These are phyloP conservation scores for Drosophila setosimentum DNA, from an alignment of 2,888 invertebrate species.

Conservation along the genomic window DNA sequence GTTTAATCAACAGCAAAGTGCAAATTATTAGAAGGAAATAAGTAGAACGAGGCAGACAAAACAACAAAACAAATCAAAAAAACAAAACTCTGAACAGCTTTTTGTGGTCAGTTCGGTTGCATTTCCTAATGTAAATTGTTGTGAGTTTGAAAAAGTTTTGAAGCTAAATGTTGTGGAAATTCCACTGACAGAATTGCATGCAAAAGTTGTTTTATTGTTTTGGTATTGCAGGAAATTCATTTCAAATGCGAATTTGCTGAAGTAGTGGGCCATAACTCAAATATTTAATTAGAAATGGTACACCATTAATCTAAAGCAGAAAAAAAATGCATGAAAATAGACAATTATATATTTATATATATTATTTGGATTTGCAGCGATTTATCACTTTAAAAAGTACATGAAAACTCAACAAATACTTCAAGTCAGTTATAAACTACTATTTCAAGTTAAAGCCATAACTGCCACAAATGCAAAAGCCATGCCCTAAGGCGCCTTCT, in stretches of 20 bases:
- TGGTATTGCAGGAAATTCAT: slow-evolving; percentile 12
- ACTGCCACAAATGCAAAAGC: slow-evolving; percentile 15
- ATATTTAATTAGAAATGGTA: slow-evolving; percentile 1
- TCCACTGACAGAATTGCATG: slow-evolving; percentile 6
- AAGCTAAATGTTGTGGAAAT: slow-evolving; percentile 11
- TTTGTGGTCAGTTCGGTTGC: slow-evolving; percentile 62
- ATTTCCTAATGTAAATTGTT: slow-evolving; percentile 74
- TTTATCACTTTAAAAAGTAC: background rate
- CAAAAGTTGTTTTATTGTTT: slow-evolving; percentile 30
- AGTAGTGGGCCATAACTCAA: background rate
- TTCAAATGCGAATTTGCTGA: background rate
- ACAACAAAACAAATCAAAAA: background rate
- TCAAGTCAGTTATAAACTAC: background rate
- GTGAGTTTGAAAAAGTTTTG: slow-evolving; percentile 33
- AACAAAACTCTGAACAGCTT: slow-evolving; percentile 39
- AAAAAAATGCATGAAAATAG: no score
- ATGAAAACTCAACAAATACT: background rate
- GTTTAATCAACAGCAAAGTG: slow-evolving; percentile 60
- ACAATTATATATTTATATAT: no score
- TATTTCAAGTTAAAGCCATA: slow-evolving; percentile 1
- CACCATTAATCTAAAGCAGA: background rate
- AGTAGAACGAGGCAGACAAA: slow-evolving; percentile 38
- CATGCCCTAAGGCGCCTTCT: background rate
- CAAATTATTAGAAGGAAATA: slow-evolving; percentile 70
- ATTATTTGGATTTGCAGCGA: background rate